Conservation (phyloP, 2,888 invertebrate genomes). For the Papilio elwesi region DNA sequence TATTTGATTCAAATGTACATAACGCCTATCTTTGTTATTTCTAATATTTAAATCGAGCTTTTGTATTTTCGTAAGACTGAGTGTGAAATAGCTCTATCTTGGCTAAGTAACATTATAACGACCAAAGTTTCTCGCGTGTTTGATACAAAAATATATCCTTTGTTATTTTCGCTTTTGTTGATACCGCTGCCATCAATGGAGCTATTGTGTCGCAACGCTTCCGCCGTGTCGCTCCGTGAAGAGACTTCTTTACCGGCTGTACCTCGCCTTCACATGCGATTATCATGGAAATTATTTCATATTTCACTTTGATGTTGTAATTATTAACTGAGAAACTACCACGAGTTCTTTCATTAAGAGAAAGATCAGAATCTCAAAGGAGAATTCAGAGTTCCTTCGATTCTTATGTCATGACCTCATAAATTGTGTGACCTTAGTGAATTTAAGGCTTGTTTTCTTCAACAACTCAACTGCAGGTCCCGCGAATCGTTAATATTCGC, state of each 20-base stretch:
- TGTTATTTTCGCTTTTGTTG: conserved; percentile 37
- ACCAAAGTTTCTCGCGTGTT: conserved; percentile 21
- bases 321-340: too few species aligned
- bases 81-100: not conserved
- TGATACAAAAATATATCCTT: conserved; percentile 34
- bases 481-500: too few species aligned
- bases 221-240: conserved; percentile 20
- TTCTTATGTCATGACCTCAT: too few species aligned
- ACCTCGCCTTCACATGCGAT: conserved; percentile 25
- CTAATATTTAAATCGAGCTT: not conserved
- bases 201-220: conserved; percentile 32
- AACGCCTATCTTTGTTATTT: too few species aligned
- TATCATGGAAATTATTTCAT: conserved; percentile 5
- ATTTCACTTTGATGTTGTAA: not conserved
- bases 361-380: too few species aligned
- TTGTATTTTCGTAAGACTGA: not conserved
- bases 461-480: too few species aligned
- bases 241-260: conserved; percentile 29
- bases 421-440: too few species aligned
- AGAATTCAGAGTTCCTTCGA: too few species aligned
- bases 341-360: too few species aligned
- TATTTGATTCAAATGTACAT: too few species aligned
- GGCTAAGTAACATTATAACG: not conserved
- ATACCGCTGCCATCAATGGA: conserved; percentile 29
- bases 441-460: too few species aligned